A percentile compares a stretch with the other conserved stretches of the same genome.
Evolutionary conservation across 2,888 invertebrate species (phyloP).

Genomic region (Criorhina ranunculi): DNA sequence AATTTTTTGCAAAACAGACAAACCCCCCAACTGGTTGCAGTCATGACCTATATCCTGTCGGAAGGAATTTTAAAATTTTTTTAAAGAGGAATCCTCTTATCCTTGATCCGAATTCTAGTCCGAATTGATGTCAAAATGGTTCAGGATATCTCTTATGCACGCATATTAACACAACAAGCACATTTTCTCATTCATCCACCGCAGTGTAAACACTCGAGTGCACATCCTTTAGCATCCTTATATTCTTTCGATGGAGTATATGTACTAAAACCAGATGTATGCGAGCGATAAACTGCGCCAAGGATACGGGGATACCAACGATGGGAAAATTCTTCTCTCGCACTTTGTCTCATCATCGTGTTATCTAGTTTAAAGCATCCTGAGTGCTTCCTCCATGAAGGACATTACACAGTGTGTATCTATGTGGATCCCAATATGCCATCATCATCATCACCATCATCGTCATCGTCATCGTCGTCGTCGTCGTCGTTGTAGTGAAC

Average conservation of each 20-base stretch:
- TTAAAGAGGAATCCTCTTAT: conserved; percentile 60
- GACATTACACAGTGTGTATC: conserved; percentile 23
- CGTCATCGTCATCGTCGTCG: conserved; percentile 49
- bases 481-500: conserved; percentile 24
- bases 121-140: conserved; percentile 58
- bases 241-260: conserved; percentile 12
- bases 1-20: too few relatives aligned
- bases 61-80: conserved; percentile 19
- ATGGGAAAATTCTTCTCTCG: conserved; percentile 47
- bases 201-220: conserved; percentile 72
- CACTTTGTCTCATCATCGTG: conserved; percentile 63
- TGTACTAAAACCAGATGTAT: conserved; percentile 55
- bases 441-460: conserved; percentile 34
- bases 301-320: conserved; percentile 27
- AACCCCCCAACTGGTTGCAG: conserved; percentile 34
- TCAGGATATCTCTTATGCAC: conserved; percentile 63
- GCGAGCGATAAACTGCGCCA: conserved; percentile 64
- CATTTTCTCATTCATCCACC: conserved; percentile 66
- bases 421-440: conserved; percentile 43
- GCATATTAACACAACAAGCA: conserved; percentile 75
- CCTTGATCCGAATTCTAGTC: conserved; percentile 66
- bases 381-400: conserved; percentile 31
- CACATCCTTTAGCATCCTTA: conserved; percentile 58
- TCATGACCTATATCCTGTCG: conserved; percentile 53
- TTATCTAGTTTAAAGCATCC: conserved; percentile 58